A percentile compares a stretch with the other conserved stretches of the same genome.
phyloP scores from a whole-genome alignment of 2,888 invertebrate species.

The Limnephilus rhombicus region DNA sequence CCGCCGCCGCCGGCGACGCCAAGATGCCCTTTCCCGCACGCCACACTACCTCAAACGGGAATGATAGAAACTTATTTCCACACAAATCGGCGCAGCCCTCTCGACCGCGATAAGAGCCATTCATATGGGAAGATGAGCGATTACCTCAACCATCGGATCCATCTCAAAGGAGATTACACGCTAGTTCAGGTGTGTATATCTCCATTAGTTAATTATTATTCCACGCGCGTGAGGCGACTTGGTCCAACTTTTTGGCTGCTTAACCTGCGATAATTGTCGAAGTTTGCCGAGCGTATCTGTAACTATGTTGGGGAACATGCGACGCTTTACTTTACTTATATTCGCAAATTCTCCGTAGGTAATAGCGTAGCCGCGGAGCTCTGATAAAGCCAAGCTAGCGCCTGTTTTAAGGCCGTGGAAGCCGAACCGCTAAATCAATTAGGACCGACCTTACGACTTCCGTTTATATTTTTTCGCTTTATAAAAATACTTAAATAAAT shows the following conservation, averaged over 20 bases:
- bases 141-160: conserved; percentile 42
- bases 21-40: background rate
- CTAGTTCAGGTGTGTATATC: conserved; percentile 56
- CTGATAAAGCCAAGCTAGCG: background rate
- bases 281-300: conserved; percentile 56
- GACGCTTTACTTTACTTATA: conserved; percentile 16
- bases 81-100: background rate
- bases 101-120: background rate
- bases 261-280: conserved; percentile 62
- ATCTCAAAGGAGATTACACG: conserved; percentile 57
- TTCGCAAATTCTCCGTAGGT: background rate
- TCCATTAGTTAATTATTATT: conserved; percentile 64
- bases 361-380: background rate
- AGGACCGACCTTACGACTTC: background rate
- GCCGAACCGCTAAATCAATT: background rate
- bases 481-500: no score
- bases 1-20: background rate
- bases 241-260: conserved; percentile 55
- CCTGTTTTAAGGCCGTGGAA: background rate
- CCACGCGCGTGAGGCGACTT: conserved; percentile 59
- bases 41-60: background rate
- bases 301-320: conserved; percentile 35
- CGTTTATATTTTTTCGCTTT: background rate
- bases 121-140: conserved; percentile 41
- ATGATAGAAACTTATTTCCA: background rate